Evolutionary conservation across 2,888 invertebrate species (phyloP).

Genomic region (Sarcophaga subvicina): DNA sequence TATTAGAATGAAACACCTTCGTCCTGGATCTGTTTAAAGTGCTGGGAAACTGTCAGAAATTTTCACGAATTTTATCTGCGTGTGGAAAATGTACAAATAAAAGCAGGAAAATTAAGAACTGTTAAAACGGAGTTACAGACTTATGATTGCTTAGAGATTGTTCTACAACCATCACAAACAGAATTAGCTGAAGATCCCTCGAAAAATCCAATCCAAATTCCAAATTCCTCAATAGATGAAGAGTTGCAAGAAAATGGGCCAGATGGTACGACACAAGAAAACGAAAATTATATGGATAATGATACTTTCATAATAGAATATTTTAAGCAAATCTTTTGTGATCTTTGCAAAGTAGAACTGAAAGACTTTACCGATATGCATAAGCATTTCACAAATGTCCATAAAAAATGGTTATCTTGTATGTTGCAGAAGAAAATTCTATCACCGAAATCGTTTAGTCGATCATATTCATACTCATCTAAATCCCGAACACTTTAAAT

Average conservation of each 20-base stretch:
- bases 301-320: slow-evolving; percentile 75
- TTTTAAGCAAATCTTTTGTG: slow-evolving; percentile 74
- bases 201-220: not conserved
- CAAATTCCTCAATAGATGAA: not conserved
- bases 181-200: not conserved
- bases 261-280: slow-evolving; percentile 68
- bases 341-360: slow-evolving; percentile 74
- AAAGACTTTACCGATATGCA: slow-evolving; percentile 75
- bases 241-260: not conserved
- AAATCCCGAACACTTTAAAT: slow-evolving; percentile 77
- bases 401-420: slow-evolving; percentile 73
- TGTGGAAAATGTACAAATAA: slow-evolving; percentile 72
- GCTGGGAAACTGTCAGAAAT: slow-evolving; percentile 73
- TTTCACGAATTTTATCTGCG: slow-evolving; percentile 74
- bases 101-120: slow-evolving; percentile 60
- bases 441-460: slow-evolving; percentile 73
- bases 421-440: slow-evolving; percentile 76
- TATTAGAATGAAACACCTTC: not conserved
- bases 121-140: not conserved
- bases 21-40: slow-evolving; percentile 71
- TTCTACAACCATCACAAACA: not conserved
- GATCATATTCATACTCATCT: slow-evolving; percentile 76
- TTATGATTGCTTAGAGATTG: not conserved
- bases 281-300: slow-evolving; percentile 73
- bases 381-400: slow-evolving; percentile 72